Evolutionary conservation across 2,113 vertebrate species (phyloP).

Genomic region (Excalfactoria chinensis): DNA sequence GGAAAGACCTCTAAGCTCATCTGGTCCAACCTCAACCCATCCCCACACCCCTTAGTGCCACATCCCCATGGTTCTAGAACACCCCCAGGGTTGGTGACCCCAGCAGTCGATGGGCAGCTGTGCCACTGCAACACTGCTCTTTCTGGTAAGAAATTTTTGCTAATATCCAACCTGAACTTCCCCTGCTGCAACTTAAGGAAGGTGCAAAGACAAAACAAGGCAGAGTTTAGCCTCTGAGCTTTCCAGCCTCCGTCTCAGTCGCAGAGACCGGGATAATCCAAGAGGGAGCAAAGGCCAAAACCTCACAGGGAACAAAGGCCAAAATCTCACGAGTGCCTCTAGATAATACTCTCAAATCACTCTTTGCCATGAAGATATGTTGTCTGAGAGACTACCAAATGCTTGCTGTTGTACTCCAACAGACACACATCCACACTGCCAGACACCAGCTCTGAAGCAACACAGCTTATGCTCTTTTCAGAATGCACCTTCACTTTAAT

Average conservation of each 20-base stretch:
- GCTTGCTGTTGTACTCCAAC: neutral
- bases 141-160: no score
- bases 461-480: neutral
- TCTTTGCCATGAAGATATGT: neutral
- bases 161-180: no score
- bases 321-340: no score
- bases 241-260: neutral
- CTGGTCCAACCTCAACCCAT: no score
- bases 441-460: neutral
- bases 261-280: neutral
- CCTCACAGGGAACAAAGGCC: no score
- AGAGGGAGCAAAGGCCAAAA: neutral
- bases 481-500: neutral
- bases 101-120: no score
- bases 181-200: neutral
- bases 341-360: neutral
- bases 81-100: no score
- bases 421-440: neutral
- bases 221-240: neutral
- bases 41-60: no score
- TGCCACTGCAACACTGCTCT: no score
- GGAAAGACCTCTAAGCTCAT: no score
- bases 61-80: no score
- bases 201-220: neutral
- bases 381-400: neutral